Evolutionary conservation across 2,797 vertebrate genomes (phyloP), one percentile per base, ranked within the genome.

Genomic region (Lepilemur ruficaudatus): DNA sequence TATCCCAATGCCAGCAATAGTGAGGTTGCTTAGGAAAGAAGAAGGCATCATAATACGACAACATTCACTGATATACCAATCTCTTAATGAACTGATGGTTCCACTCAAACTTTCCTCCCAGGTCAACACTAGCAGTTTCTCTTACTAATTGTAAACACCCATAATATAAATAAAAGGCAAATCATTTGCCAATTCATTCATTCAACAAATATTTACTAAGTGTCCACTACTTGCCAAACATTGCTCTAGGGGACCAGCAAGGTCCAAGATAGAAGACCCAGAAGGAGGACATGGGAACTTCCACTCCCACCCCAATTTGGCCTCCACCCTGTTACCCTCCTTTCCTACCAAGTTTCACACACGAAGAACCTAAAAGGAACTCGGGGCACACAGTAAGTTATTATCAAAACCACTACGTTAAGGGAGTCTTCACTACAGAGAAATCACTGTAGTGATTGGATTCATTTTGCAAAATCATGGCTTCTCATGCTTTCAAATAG

Each of bases 111-210:
- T 90, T 55, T n/a, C 72, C 38, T 89, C 80, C 41, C 55, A 48
- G 11, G 32, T 61, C 67, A 95, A 83, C 41, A 86, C 63, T 22
- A 57, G 28, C 30, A 73, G 28, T 73, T 50, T 86, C 32, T 91
- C 69, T 92, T 70, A 76, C 30, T 50, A 20, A 70, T 1, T 70
- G 3, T 17, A 91, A 63, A 48, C 5, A 61, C 20, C 20, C 43
- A 87, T 30, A 89, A 30, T 9, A 65, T 17, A 94, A 73, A 94
- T 43, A 96, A 89, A 96, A 94, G 43, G 52, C 22, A 88, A 73
- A 73, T 75, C 25, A 61, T 25, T 30, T 95, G 48, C 52, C 94
- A 94, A 79, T 82, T n/a, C 78, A 81, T 38, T 80, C 25, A 46
- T 46, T 80, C 52, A 93, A 73, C 52, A 61, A 69, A 63, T 46